Evolutionary conservation across 1,140 invertebrate genomes (phyloP), one percentile per base, ranked within the genome.

Genomic region (Tyrophagus putrescentiae): DNA sequence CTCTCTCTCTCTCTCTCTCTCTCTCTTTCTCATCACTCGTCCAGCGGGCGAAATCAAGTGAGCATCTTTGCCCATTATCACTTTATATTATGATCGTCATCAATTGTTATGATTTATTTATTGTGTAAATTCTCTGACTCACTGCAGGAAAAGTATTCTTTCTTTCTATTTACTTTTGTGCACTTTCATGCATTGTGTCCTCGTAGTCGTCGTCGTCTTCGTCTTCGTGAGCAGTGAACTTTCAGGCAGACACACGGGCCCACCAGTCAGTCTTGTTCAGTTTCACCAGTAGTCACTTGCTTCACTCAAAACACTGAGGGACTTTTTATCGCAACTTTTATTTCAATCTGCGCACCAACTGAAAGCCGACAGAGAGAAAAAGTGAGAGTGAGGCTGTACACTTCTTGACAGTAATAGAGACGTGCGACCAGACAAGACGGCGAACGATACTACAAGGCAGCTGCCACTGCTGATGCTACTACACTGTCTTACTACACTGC

Each of bases 21-120:
- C n/a, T n/a, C n/a, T n/a, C n/a, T n/a, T n/a, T n/a, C n/a, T n/a
- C n/a, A n/a, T n/a, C n/a, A n/a, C n/a, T n/a, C n/a, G n/a, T n/a
- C n/a, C n/a, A n/a, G n/a, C n/a, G n/a, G n/a, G n/a, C n/a, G n/a
- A n/a, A n/a, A n/a, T n/a, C n/a, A n/a, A n/a, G 36, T 39, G 36
- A 13, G 36, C 21, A 21, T 39, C 13, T 39, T 39, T 39, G 36
- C 36, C 45, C 45, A 48, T 48, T 48, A 48, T 48, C 45, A 48
- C 45, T 48, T 48, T 18, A 48, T 48, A 48, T 48, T 48, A 48
- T 48, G 45, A 18, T 48, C 45, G 45, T 48, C 45, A 48, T 48
- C 45, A 48, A 48, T 48, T 48, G 45, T 48, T 48, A 48, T 48
- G 45, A 48, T 48, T 48, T 48, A 48, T 48, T 48, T 48, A 48